Evolutionary conservation across 2,113 vertebrate species (phyloP), one percentile per base, ranked within the genome.

Genomic region (Myocastor coypus): DNA sequence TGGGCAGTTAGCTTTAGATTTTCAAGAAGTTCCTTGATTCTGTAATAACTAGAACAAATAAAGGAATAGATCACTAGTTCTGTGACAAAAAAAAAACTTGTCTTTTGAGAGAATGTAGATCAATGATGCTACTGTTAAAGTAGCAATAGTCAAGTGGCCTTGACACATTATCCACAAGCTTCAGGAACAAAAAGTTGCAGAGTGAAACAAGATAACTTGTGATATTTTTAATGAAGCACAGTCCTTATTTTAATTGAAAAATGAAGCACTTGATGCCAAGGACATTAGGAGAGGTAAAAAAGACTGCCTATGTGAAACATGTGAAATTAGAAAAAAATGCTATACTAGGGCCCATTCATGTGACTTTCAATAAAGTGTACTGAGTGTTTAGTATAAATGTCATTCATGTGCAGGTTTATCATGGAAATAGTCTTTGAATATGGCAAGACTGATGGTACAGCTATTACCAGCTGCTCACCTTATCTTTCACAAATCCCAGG

Each of bases 321-420:
- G 26, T 89, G 61, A 77, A 37, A 78, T 73, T 40, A 93, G 82
- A 81, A 40, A 55, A 93, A 30, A 83, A 57, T 75, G n/a, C 83
- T 64, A 93, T 94, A 19, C n/a, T 92, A 30, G 83, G 69, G 22
- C 80, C 50, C 63, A 69, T 64, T 93, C 63, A 11, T 83, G 73
- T 94, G 83, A 89, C 75, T 96, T 96, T 94, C 84, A 97, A 89
- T 95, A 93, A 97, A 92, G 30, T 93, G 92, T 91, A 32, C 40
- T 92, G 66, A 89, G 50, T 94, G 17, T 92, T 71, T 83, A 52
- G 73, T 68, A 50, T 55, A 69, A 90, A 91, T 89, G 83, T 11
- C 4, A 13, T 95, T 55, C 17, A 40, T 88, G 20, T 96, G 5
- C 32, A 92, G 42, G 91, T 96, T 96, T 78, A 42, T 94, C 46